Evolutionary conservation across 2,113 vertebrate species (phyloP), one percentile per base, ranked within the genome.

Genomic region (Apaloderma vittatum): DNA sequence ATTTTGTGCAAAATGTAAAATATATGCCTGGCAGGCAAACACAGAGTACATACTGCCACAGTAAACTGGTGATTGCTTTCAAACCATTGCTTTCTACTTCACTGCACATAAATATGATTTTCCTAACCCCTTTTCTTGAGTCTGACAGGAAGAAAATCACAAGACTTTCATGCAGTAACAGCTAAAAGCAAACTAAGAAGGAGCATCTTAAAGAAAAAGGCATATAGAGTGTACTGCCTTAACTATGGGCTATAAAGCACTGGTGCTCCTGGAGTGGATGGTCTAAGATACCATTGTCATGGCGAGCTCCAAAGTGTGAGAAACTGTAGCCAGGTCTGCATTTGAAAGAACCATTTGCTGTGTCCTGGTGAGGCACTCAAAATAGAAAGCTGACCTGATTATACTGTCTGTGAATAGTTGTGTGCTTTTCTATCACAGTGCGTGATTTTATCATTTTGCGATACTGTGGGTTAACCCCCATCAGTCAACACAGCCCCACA

Each of bases 61-160:
- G 58, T 88, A 73, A 92, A 83, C 67, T 52, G 52, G 46, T 58
- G 74, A 86, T 78, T 95, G 74, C 81, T 86, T 94, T 91, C 82
- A 94, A 65, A 86, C 74, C 57, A 79, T 70, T 48, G 54, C 74
- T 92, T 95, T 92, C 86, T 75, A 76, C 77, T 94, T 95, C 78
- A 83, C 5, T 92, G 82, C 93, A 83, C 92, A 73, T 88, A 76
- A 97, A 95, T 93, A 88, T 61, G 58, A 82, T 83, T 89, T 59
- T 86, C 36, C 45, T 52, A 94, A 73, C 66, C 54, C 36, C 54
- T 80, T 94, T 83, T 36, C 82, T 75, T 83, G 78, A 76, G 63
- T 90, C 62, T 90, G 45, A 79, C 2, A 6, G 74, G 71, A 86
- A 70, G 78, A 90, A 75, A 95, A 90, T 92, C 94, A 72, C 37